Percentiles rank a stretch among this genome's conserved stretches.
Conservation (phyloP, 2,797 vertebrate species). For the Pelobates cultripes region DNA sequence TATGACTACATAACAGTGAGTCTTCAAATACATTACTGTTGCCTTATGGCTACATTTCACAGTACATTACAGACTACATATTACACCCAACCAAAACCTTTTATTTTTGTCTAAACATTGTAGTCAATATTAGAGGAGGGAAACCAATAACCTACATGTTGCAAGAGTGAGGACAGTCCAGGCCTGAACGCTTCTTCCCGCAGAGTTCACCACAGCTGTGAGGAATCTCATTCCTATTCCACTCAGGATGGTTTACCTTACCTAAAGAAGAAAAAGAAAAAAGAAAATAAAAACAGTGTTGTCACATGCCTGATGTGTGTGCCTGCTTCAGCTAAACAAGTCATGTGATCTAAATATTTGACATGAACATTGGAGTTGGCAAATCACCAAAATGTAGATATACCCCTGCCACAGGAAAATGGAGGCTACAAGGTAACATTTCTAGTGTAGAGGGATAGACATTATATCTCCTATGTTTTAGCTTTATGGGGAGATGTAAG, state of each 20-base stretch:
- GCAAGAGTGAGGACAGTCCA: conserved; percentile 92
- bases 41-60: too few species aligned
- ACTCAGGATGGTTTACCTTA: conserved; percentile 94
- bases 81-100: too few species aligned
- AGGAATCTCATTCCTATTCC: conserved; percentile 96
- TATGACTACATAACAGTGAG: too few species aligned
- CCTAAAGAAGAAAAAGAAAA: conserved; percentile 69
- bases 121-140: not conserved
- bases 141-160: conserved; percentile 86
- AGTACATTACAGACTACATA: too few species aligned
- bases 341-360: too few species aligned
- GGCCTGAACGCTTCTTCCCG: conserved; percentile 88
- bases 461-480: not conserved
- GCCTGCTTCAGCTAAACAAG: not conserved
- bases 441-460: not conserved
- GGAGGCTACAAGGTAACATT: not conserved
- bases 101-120: too few species aligned
- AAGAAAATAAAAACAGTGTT: not conserved
- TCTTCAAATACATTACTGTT: too few species aligned
- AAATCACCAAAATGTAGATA: too few species aligned
- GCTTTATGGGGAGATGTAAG: too few species aligned
- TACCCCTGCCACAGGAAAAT: not conserved
- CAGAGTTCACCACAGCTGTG: conserved; percentile 98
- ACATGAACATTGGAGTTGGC: too few species aligned
- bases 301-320: too few species aligned